phyloP scores from a whole-genome alignment of 2,888 invertebrate genomes.

The Chrysotoxum bicinctum region DNA sequence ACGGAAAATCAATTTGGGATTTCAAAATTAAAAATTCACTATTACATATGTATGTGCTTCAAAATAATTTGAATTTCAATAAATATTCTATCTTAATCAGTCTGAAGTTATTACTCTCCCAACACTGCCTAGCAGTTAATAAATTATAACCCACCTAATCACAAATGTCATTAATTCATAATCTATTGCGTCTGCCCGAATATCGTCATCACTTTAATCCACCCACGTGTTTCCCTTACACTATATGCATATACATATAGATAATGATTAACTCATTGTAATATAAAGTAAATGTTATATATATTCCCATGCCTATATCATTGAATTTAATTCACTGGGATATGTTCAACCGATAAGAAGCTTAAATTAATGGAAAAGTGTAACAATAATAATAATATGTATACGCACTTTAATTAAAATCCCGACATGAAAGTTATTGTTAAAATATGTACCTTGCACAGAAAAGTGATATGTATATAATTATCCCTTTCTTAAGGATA shows the following conservation, averaged over 20 bases:
- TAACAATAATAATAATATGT: slow-evolving; percentile 18
- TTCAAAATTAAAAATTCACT: too few species aligned
- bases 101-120: slow-evolving; percentile 1
- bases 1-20: too few species aligned
- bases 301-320: slow-evolving; percentile 12
- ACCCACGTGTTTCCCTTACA: slow-evolving; percentile 10
- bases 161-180: slow-evolving; percentile 27
- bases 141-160: slow-evolving; percentile 29
- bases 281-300: slow-evolving; percentile 28
- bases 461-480: slow-evolving; percentile 53
- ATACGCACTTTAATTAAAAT: slow-evolving; percentile 66
- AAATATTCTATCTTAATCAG: slow-evolving; percentile 15
- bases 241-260: neutral
- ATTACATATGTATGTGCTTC: neutral
- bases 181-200: slow-evolving; percentile 18
- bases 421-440: slow-evolving; percentile 56
- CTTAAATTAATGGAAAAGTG: slow-evolving; percentile 60
- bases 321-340: slow-evolving; percentile 43
- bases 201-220: slow-evolving; percentile 25
- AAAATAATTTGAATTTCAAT: neutral
- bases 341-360: slow-evolving; percentile 39
- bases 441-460: slow-evolving; percentile 42
- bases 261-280: slow-evolving; percentile 12
- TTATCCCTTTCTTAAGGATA: slow-evolving; percentile 15
- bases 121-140: neutral